phyloP scores from a whole-genome alignment of 1,140 invertebrate species.

The Bombyx mandarina region DNA sequence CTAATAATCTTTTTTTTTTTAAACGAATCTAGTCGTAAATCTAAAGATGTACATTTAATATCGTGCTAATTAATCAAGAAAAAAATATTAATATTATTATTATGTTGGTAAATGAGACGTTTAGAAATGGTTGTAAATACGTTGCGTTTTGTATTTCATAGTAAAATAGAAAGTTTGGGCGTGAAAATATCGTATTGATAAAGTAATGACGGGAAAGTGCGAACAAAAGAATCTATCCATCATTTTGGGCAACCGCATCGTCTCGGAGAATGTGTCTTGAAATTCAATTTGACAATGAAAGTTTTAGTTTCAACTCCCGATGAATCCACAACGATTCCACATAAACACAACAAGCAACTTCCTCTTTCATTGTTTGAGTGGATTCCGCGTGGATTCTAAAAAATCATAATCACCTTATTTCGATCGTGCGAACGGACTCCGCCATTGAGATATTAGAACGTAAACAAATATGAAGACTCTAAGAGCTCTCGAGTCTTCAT shows the following conservation, averaged over 20 bases:
- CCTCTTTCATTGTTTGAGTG: conserved; percentile 63
- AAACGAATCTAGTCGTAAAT: conserved; percentile 58
- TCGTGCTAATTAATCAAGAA: conserved; percentile 35
- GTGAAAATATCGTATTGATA: conserved; percentile 47
- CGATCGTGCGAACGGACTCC: conserved; percentile 23
- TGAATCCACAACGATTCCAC: conserved; percentile 55
- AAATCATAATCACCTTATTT: conserved; percentile 8
- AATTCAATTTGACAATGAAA: conserved; percentile 2
- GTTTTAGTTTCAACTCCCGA: conserved; percentile 5
- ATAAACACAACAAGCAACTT: conserved; percentile 60
- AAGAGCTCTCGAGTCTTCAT: conserved; percentile 60
- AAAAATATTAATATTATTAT: conserved; percentile 64
- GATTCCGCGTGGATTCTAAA: conserved; percentile 54
- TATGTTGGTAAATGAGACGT: conserved; percentile 43
- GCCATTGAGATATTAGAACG: conserved; percentile 37
- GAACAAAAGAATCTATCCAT: too few species aligned
- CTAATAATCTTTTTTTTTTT: conserved; percentile 30
- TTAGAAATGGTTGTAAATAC: conserved; percentile 68
- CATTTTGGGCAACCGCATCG: conserved; percentile 1
- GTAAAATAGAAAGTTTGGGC: conserved; percentile 60
- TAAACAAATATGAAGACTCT: conserved; percentile 55
- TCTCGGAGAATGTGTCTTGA: conserved; percentile 10
- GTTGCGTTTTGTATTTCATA: conserved; percentile 71
- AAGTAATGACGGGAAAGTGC: conserved; percentile 17
- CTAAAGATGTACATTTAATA: conserved; percentile 61